A percentile compares a stretch with the other conserved stretches of the same genome.
These are phyloP conservation scores for Tadarida brasiliensis DNA, from an alignment of 2,797 vertebrate genomes.

Conservation along the genomic window DNA sequence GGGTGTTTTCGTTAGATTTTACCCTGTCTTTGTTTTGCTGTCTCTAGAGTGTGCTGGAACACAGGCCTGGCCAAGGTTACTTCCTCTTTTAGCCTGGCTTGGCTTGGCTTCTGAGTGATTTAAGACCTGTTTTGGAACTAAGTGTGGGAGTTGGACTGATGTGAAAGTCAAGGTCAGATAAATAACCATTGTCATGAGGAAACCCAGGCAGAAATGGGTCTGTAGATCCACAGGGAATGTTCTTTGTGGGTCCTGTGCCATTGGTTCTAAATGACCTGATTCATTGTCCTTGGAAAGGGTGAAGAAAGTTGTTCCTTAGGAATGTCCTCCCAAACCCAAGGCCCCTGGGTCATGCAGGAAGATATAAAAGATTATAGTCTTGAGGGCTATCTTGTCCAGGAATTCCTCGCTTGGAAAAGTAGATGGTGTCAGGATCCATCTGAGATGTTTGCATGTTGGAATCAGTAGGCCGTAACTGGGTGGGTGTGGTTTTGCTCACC, in stretches of 20 bases:
- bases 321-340: slow-evolving; percentile 28
- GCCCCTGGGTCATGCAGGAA: not conserved
- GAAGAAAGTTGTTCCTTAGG: not conserved
- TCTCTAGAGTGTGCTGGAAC: slow-evolving; percentile 66
- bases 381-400: not conserved
- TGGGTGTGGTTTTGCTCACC: not conserved
- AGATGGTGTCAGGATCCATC: not conserved
- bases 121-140: slow-evolving; percentile 74
- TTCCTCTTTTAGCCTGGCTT: slow-evolving; percentile 77
- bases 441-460: not conserved
- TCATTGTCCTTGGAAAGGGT: slow-evolving; percentile 32
- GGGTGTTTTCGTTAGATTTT: slow-evolving; percentile 58
- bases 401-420: not conserved
- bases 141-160: slow-evolving; percentile 57
- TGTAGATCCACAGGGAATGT: not conserved
- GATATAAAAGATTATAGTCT: not conserved
- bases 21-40: slow-evolving; percentile 71
- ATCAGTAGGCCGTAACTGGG: not conserved
- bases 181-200: slow-evolving; percentile 46
- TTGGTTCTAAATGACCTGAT: slow-evolving; percentile 40
- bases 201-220: slow-evolving; percentile 48
- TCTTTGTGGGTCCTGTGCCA: slow-evolving; percentile 25
- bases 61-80: slow-evolving; percentile 43
- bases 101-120: slow-evolving; percentile 75
- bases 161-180: slow-evolving; percentile 73